Base-by-base conservation (phyloP, 2,113 vertebrate genomes). In the Pachypanchax playfairii region DNA sequence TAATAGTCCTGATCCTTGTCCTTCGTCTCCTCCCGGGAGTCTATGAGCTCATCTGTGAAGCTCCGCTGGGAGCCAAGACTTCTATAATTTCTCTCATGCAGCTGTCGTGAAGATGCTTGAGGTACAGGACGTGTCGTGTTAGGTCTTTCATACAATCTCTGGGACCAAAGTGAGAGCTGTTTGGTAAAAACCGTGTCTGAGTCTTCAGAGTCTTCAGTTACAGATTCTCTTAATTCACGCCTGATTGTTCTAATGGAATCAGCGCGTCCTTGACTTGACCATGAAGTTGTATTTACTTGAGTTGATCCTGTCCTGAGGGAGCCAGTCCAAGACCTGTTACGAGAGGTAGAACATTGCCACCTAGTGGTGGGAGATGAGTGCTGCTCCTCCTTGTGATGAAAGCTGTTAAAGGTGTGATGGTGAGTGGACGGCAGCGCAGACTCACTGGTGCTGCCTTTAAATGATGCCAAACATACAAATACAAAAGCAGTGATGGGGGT, bases 381-480 rank as follows among this genome's bases (percentile, higher is more conserved):
- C 59, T 41, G 77, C 53, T 56, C 62, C 55, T 59, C 58, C 50
- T 29, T 39, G 15, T 24, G 57, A 9, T 17, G 38, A 44, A 4
- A 51, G 25, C 50, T 55, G 66, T 42, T 15, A 69, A 60, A 39
- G 51, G 70, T 44, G 58, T 72, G 61, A 50, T 70, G 80, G 25
- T 58, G 73, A 56, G 76, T 28, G 18, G 80, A 44, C 4, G 69
- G 55, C 41, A 56, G 69, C 18, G 72, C 62, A 50, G 83, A 74
- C 38, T 75, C 59, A 13, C 63, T 65, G 77, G 50, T 5, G 58
- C 73, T 78, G 67, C 81, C 92, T 93, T 91, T 84, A 80, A n/a
- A 73, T 71, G 42, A 74, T 66, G 83, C 47, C 83, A 90, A 79
- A 87, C 90, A 92, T 91, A 88, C 89, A 92, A 92, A 92, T 82